These are phyloP conservation scores for Lepidocolaptes lacrymiger DNA, from an alignment of 2,797 vertebrate genomes.

Conservation along the genomic window DNA sequence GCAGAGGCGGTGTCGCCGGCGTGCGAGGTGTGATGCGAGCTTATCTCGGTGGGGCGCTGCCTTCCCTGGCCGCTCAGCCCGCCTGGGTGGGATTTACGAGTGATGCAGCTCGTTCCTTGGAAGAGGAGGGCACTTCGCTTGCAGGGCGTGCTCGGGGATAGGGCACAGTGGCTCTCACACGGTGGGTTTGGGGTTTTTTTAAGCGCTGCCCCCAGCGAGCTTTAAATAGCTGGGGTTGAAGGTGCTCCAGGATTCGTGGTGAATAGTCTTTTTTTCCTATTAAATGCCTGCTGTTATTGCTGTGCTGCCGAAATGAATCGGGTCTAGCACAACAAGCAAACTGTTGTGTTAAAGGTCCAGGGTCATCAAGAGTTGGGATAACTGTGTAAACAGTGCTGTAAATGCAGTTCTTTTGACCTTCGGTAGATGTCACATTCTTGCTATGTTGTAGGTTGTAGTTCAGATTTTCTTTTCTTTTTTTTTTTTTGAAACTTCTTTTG, in stretches of 20 bases:
- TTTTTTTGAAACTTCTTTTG: neutral
- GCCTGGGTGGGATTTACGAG: slow-evolving; percentile 38
- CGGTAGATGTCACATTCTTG: slow-evolving; percentile 57
- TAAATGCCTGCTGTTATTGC: neutral
- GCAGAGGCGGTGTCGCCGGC: too few species aligned
- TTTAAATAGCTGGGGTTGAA: neutral
- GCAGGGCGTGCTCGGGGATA: neutral
- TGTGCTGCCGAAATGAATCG: neutral
- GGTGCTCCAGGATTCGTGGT: neutral
- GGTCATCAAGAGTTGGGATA: slow-evolving; percentile 22
- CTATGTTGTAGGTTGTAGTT: neutral
- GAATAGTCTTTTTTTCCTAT: neutral
- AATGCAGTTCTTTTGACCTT: slow-evolving; percentile 68
- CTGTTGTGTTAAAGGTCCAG: slow-evolving; percentile 17
- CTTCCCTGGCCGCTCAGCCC: neutral
- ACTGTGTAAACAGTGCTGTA: slow-evolving; percentile 50
- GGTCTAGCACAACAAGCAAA: neutral
- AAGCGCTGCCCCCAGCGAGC: neutral
- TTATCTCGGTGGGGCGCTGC: neutral
- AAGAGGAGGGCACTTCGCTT: neutral
- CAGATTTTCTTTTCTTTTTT: neutral
- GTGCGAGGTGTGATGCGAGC: neutral
- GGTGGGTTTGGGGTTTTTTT: neutral
- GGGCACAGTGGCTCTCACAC: neutral
- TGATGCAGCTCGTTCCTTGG: slow-evolving; percentile 27